Evolutionary conservation across 2,888 invertebrate species (phyloP), one percentile per base, ranked within the genome.

Genomic region (Sminthurides aquaticus): DNA sequence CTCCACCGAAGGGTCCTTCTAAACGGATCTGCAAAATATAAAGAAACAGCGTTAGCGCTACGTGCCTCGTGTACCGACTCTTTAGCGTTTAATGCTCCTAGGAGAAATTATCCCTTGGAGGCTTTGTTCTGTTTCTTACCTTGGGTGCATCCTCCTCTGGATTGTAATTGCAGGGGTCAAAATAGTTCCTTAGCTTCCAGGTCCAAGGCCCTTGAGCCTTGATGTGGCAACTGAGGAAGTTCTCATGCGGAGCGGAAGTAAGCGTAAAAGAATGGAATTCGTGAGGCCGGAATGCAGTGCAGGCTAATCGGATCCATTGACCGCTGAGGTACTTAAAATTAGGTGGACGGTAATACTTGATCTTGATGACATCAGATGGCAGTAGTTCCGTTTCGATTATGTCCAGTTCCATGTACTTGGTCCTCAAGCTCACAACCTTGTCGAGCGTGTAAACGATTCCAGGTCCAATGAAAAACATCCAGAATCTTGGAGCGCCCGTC

Each of bases 201-300:
- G 96, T 96, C 95, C 95, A 96, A 0, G 95, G 95, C 0, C 96
- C 88, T 76, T 87, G 86, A 0, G 87, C 87, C 78, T 96, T 97
- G 72, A 97, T 96, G 78, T 96, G 96, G 76, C 95, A 91, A 2
- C 94, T 93, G 15, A 97, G 82, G 78, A 87, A 92, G 79, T 94
- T 93, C 79, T 96, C 94, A 76, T 97, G 96, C 0, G 96, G 96
- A 0, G 95, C 94, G 15, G 95, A 96, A 0, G 96, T 96, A 60
- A 97, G 79, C 0, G 96, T 96, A 78, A 97, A 94, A 18, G 95
- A 94, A 79, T 97, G 96, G 80, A 91, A 94, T 79, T 96, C 96
- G 75, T 89, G 87, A 11, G 88, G 87, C 67, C 87, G 85, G 77
- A 95, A 91, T 0, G 90, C 89, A 0, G 94, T 94, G 76, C 96